phyloP scores from a whole-genome alignment of 2,888 invertebrate genomes.

The Criorhina ranunculi region DNA sequence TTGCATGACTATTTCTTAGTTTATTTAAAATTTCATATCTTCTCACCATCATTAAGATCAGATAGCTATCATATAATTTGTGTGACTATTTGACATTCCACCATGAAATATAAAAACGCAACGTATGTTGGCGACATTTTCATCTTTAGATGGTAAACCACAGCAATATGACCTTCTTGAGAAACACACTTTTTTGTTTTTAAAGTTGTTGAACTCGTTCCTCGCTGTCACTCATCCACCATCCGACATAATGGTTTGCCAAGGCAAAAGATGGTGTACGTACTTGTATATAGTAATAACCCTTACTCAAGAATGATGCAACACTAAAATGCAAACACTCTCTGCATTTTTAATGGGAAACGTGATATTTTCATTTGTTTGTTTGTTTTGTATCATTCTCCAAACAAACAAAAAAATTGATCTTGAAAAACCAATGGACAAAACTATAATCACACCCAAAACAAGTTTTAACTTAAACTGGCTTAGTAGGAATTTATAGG shows the following conservation, averaged over 20 bases:
- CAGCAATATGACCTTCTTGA: constrained; percentile 28
- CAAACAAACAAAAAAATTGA: constrained; percentile 12
- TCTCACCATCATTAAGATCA: constrained; percentile 21
- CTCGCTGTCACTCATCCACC: constrained; percentile 6
- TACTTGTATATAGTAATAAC: too few relatives aligned
- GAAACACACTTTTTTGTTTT: constrained; percentile 13
- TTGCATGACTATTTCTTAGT: not conserved
- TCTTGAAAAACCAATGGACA: constrained; percentile 37
- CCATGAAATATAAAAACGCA: not conserved
- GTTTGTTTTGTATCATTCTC: not conserved
- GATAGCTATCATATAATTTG: not conserved
- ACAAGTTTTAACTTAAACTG: constrained; percentile 40
- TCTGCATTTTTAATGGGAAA: constrained; percentile 47
- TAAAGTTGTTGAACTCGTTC: constrained; percentile 42
- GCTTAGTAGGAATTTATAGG: constrained; percentile 17
- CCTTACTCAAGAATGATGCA: constrained; percentile 52
- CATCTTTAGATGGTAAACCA: constrained; percentile 10
- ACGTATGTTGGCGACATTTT: constrained; percentile 9
- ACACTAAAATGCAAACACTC: constrained; percentile 58
- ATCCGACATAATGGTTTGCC: constrained; percentile 24
- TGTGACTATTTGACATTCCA: not conserved
- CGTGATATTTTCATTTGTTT: constrained; percentile 25
- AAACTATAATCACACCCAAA: constrained; percentile 28
- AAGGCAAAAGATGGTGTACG: constrained; percentile 8
- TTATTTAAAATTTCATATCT: constrained; percentile 1